phyloP scores from a whole-genome alignment of 2,888 invertebrate genomes.

The Apocheima hispidaria region DNA sequence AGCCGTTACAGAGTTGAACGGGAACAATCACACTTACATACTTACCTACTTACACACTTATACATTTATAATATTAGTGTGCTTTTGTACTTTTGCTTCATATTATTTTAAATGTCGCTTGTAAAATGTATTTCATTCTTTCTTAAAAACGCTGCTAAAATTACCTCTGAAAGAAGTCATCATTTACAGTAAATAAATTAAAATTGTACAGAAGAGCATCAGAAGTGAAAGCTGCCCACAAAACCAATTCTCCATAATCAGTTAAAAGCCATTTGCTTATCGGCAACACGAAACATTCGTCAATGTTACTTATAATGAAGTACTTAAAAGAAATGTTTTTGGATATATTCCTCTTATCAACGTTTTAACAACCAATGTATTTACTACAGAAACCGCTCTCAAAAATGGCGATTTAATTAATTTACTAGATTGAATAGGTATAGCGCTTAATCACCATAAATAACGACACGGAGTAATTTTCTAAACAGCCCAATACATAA shows the following conservation, averaged over 20 bases:
- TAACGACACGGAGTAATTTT: conserved; percentile 43
- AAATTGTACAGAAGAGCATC: conserved; percentile 15
- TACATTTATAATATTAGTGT: no score
- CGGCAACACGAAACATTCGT: conserved; percentile 46
- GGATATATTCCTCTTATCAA: conserved; percentile 21
- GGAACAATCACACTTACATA: no score
- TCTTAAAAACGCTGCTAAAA: conserved; percentile 1
- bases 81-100: not conserved
- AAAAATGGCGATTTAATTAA: conserved; percentile 31
- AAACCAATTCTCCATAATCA: conserved; percentile 50
- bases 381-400: conserved; percentile 7
- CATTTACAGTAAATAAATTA: conserved; percentile 6
- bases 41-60: no score
- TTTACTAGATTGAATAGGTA: conserved; percentile 32
- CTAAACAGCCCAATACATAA: conserved; percentile 58
- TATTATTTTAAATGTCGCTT: conserved; percentile 7
- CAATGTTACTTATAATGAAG: conserved; percentile 46
- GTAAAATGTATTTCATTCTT: conserved; percentile 4
- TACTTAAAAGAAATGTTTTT: conserved; percentile 38
- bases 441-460: conserved; percentile 43
- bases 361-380: conserved; percentile 19
- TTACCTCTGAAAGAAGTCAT: conserved; percentile 2
- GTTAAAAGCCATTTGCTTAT: conserved; percentile 58
- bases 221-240: conserved; percentile 50
- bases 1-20: no score